These are phyloP conservation scores for Oophaga pumilio DNA, from an alignment of 2,113 vertebrate species.

Conservation along the genomic window DNA sequence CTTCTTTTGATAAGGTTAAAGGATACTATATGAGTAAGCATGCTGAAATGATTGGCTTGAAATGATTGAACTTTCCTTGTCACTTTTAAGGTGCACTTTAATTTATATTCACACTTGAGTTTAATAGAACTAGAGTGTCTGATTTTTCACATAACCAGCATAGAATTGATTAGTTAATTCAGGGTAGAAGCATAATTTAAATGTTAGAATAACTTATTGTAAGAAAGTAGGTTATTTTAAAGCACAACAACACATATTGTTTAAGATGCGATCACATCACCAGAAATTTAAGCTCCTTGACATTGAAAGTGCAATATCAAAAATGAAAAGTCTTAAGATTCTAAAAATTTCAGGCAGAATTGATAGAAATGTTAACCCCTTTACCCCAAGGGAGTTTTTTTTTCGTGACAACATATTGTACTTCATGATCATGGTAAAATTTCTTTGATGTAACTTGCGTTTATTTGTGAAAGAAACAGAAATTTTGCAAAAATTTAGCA, in stretches of 20 bases:
- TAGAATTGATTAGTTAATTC: slow-evolving; percentile 43
- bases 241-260: background rate
- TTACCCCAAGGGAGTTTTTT: too few relatives aligned
- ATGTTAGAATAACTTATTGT: background rate
- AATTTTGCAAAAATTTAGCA: too few relatives aligned
- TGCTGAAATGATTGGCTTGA: slow-evolving; percentile 27
- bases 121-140: slow-evolving; percentile 40
- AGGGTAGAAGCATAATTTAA: background rate
- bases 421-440: too few relatives aligned
- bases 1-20: slow-evolving; percentile 38
- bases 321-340: background rate
- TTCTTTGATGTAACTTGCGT: too few relatives aligned
- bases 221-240: background rate
- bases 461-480: too few relatives aligned
- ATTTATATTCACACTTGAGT: slow-evolving; percentile 52
- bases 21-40: slow-evolving; percentile 45
- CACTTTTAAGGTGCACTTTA: slow-evolving; percentile 34
- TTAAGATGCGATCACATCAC: background rate
- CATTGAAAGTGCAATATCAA: background rate
- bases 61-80: slow-evolving; percentile 45
- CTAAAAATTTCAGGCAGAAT: too few relatives aligned
- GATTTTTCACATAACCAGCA: slow-evolving; percentile 29
- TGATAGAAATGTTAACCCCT: too few relatives aligned
- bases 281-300: background rate
- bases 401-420: too few relatives aligned